Conservation (phyloP, 2,113 vertebrate genomes). For the Aspidoscelis tigris region DNA sequence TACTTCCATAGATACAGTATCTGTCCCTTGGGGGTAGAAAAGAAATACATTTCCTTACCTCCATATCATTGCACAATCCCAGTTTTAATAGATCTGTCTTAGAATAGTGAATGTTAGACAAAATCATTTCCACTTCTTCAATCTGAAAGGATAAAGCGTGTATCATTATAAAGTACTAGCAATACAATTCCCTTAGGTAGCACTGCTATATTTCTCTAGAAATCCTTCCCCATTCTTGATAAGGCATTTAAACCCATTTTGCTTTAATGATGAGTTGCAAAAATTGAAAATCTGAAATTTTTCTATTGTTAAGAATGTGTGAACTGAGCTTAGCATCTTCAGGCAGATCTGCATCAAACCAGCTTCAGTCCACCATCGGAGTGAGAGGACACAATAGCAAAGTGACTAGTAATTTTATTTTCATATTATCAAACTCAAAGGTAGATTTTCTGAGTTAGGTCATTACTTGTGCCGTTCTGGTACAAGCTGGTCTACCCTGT, state of each 20-base stretch:
- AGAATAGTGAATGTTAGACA: constrained; percentile 93
- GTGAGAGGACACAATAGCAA: too few species aligned
- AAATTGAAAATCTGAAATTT: too few species aligned
- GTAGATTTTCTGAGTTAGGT: too few species aligned
- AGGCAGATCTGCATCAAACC: too few species aligned
- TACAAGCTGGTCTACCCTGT: too few species aligned
- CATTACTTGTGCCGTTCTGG: too few species aligned
- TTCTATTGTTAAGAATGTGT: not conserved
- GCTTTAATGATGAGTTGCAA: too few species aligned
- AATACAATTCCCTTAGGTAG: not conserved
- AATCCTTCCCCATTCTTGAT: not conserved
- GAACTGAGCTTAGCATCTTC: too few species aligned
- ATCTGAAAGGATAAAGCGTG: constrained; percentile 79
- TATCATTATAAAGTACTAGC: constrained; percentile 5
- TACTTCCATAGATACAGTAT: not conserved
- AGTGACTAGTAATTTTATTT: too few species aligned
- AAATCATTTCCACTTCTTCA: constrained; percentile 88
- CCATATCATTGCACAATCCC: constrained; percentile 88
- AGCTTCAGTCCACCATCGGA: too few species aligned
- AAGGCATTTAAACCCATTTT: too few species aligned
- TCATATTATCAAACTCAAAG: too few species aligned
- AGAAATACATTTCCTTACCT: constrained; percentile 78
- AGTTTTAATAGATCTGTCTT: constrained; percentile 92
- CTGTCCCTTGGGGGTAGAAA: not conserved
- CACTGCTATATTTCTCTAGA: not conserved